Conservation (phyloP, 2,888 invertebrate genomes). For the Ramazzottius varieornatus region DNA sequence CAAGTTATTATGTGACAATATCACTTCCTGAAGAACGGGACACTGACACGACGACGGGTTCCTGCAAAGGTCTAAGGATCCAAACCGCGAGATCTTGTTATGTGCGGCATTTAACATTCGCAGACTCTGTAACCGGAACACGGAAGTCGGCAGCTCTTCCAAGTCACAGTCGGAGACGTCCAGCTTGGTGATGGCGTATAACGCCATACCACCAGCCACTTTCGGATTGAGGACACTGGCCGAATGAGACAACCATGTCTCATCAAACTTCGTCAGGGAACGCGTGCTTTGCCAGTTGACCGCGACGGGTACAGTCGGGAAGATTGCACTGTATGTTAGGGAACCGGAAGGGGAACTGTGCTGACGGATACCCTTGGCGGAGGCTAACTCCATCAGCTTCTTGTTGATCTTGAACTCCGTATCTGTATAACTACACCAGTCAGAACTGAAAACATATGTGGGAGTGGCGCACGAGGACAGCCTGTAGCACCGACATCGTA, state of each 20-base stretch:
- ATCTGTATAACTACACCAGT: constrained; percentile 35
- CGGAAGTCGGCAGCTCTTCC: constrained; percentile 43
- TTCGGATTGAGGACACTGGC: constrained; percentile 57
- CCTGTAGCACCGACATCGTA: no score
- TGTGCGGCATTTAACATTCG: constrained; percentile 56
- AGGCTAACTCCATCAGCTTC: constrained; percentile 42
- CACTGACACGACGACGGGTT: neutral
- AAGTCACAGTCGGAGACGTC: constrained; percentile 75
- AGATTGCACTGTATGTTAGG: constrained; percentile 43
- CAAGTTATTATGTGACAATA: constrained; percentile 39
- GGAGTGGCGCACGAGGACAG: no score
- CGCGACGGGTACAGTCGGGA: constrained; percentile 50
- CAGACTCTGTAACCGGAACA: constrained; percentile 57
- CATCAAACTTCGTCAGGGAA: constrained; percentile 38
- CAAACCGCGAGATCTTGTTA: constrained; percentile 33
- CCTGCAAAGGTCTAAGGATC: neutral
- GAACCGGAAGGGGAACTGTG: constrained; percentile 20
- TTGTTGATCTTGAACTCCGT: constrained; percentile 76
- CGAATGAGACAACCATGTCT: constrained; percentile 58
- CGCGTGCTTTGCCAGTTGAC: constrained; percentile 60
- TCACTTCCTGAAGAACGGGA: neutral
- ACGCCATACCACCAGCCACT: constrained; percentile 32
- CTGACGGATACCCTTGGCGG: constrained; percentile 30
- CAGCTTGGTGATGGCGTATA: constrained; percentile 71
- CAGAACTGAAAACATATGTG: neutral